phyloP scores from a whole-genome alignment of 2,113 vertebrate genomes.

The Saccopteryx leptura region DNA sequence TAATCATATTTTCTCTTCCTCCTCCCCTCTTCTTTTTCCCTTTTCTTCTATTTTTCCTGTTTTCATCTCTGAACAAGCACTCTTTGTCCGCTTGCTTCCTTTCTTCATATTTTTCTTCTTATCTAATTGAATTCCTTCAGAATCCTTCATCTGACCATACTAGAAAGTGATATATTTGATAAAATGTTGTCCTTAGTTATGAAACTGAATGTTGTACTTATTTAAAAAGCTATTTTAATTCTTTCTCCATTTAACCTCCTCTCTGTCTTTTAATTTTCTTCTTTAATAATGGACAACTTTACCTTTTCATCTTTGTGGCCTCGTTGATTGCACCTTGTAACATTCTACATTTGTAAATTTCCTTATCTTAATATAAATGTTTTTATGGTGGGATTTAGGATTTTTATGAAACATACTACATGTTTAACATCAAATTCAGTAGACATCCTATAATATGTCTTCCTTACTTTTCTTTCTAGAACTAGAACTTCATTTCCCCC shows the following conservation, averaged over 20 bases:
- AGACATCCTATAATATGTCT: conserved; percentile 68
- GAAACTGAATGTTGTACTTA: neutral
- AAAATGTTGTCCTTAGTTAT: neutral
- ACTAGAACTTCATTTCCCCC: conserved; percentile 37
- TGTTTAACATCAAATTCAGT: neutral
- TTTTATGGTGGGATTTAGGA: neutral
- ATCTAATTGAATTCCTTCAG: neutral
- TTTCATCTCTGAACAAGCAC: neutral
- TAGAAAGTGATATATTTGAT: neutral
- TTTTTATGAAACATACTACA: neutral
- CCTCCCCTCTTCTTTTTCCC: neutral
- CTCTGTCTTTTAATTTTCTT: conserved; percentile 22
- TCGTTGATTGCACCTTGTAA: neutral
- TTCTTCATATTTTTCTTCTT: neutral
- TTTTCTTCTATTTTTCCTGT: neutral
- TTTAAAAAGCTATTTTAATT: conserved; percentile 6
- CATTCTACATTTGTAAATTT: neutral
- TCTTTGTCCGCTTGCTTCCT: neutral
- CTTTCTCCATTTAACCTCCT: conserved; percentile 9
- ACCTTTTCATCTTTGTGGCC: neutral
- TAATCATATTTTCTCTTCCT: neutral
- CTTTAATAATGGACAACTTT: neutral
- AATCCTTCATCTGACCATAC: neutral
- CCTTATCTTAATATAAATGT: neutral
- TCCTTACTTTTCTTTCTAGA: conserved; percentile 79